These are phyloP conservation scores for Eristalis intricaria DNA, from an alignment of 2,888 invertebrate species.

Conservation along the genomic window DNA sequence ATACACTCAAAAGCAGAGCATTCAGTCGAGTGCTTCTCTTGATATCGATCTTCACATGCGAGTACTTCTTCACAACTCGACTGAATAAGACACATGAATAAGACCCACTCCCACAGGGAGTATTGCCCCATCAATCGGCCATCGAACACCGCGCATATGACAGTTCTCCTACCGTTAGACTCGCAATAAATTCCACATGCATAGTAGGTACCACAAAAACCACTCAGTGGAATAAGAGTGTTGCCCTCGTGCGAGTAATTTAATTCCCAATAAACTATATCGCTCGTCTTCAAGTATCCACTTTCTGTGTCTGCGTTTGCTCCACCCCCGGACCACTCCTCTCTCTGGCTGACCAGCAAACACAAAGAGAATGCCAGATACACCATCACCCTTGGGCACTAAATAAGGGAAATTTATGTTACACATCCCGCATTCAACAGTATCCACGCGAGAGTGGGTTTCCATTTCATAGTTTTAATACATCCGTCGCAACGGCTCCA, in stretches of 20 bases:
- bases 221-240: not conserved
- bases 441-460: not conserved
- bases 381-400: not conserved
- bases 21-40: no score
- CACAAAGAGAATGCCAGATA: not conserved
- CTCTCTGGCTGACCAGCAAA: not conserved
- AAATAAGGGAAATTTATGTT: not conserved
- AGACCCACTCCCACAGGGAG: no score
- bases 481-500: not conserved
- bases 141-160: no score
- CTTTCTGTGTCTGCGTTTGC: no score
- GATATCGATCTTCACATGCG: no score
- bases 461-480: not conserved
- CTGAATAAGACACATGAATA: no score
- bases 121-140: not conserved
- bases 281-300: not conserved
- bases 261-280: slow-evolving; percentile 12
- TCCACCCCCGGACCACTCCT: not conserved
- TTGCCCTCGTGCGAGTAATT: slow-evolving; percentile 1
- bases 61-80: no score
- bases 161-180: not conserved
- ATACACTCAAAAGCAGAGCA: no score
- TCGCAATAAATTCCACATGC: not conserved
- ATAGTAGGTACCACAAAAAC: not conserved
- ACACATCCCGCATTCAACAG: not conserved